Conservation (phyloP, 2,797 vertebrate genomes). For the Sarcoramphus papa region DNA sequence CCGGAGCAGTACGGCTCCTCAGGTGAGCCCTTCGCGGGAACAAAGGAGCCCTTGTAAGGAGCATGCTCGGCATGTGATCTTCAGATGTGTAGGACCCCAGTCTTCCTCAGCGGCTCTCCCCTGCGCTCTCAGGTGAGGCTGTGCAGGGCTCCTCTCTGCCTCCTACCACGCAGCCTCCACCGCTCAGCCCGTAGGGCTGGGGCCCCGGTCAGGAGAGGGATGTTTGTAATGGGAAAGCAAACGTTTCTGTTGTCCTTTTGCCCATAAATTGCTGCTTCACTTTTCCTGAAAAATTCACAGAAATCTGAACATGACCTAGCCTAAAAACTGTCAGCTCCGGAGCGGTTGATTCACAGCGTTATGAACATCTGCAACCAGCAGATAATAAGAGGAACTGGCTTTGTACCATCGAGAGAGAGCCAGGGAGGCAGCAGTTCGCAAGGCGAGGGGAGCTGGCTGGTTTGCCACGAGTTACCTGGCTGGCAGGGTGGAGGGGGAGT, state of each 20-base stretch:
- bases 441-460: neutral
- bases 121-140: fast-evolving
- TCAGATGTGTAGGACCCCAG: neutral
- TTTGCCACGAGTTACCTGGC: neutral
- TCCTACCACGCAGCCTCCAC: neutral
- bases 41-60: conserved; percentile 15
- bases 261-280: neutral
- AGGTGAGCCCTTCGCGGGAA: neutral
- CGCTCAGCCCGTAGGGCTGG: neutral
- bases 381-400: neutral
- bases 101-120: neutral
- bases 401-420: neutral
- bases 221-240: neutral
- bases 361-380: neutral
- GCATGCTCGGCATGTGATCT: neutral
- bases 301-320: neutral
- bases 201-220: fast-evolving
- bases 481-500: neutral
- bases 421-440: neutral
- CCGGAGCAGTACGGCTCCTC: neutral
- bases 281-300: neutral
- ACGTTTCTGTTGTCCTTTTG: neutral
- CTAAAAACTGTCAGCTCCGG: fast-evolving
- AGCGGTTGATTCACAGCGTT: neutral
- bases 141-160: neutral